Conservation (phyloP, 2,113 vertebrate genomes). For the Puffinus mauretanicus region DNA sequence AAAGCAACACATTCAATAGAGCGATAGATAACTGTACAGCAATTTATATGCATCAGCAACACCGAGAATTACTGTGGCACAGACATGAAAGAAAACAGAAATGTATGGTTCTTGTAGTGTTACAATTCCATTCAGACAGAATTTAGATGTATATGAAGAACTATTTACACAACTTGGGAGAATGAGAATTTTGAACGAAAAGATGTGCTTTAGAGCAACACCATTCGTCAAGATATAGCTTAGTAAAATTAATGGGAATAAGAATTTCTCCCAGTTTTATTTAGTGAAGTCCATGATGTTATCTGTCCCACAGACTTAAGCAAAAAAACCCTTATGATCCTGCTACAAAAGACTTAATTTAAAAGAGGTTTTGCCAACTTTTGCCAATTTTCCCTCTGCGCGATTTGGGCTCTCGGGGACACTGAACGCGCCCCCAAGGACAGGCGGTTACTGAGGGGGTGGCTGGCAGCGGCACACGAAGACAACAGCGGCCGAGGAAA, state of each 20-base stretch:
- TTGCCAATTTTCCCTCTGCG: fast-evolving
- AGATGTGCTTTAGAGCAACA: neutral
- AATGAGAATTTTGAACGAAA: neutral
- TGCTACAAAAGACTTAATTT: neutral
- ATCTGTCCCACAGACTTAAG: neutral
- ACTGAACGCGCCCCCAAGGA: fast-evolving
- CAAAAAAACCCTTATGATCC: fast-evolving
- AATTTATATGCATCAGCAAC: neutral
- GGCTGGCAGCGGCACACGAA: too few species aligned
- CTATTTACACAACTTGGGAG: neutral
- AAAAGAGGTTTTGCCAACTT: too few species aligned
- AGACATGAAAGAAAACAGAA: neutral
- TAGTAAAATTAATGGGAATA: neutral
- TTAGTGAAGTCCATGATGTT: neutral
- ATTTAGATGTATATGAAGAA: neutral
- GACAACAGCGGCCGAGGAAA: fast-evolving
- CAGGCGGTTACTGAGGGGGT: too few species aligned
- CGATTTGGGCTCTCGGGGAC: fast-evolving
- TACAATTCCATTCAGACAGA: neutral
- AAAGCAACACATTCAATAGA: neutral
- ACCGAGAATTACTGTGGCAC: neutral
- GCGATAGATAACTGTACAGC: neutral
- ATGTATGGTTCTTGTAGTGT: fast-evolving
- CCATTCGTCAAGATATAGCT: neutral
- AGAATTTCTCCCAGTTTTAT: neutral